These are phyloP conservation scores for Onthophagus taurus DNA, from an alignment of 1,140 invertebrate genomes.

Conservation along the genomic window DNA sequence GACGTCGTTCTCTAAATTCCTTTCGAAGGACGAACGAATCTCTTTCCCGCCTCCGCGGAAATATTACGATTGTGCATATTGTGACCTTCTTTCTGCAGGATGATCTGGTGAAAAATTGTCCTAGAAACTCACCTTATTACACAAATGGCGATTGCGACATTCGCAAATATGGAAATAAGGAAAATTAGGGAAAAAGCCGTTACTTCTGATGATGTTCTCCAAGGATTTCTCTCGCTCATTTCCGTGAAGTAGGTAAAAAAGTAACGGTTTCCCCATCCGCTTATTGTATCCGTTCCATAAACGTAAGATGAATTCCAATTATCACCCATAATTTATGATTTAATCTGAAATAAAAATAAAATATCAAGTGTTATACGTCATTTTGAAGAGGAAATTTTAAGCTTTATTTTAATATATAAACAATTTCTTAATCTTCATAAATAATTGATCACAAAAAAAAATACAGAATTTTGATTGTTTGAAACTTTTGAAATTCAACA, in stretches of 20 bases:
- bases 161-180: constrained; percentile 33
- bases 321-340: too few species aligned
- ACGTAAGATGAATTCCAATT: constrained; percentile 37
- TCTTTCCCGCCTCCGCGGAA: background rate
- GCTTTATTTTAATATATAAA: too few species aligned
- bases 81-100: background rate
- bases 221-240: constrained; percentile 26
- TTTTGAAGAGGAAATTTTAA: too few species aligned
- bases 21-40: background rate
- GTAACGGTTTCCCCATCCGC: constrained; percentile 37
- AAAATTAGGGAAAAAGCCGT: constrained; percentile 30
- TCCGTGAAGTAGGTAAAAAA: constrained; percentile 42
- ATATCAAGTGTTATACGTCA: too few species aligned
- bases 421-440: too few species aligned
- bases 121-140: constrained; percentile 27
- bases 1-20: too few species aligned
- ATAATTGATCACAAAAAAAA: too few species aligned
- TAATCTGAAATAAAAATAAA: too few species aligned
- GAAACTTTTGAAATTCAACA: too few species aligned
- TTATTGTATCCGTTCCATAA: constrained; percentile 31
- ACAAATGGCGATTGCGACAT: constrained; percentile 33
- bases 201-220: constrained; percentile 22
- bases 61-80: background rate
- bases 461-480: too few species aligned
- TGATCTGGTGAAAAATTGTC: background rate